Conservation (phyloP, 2,797 vertebrate species). For the Rhinoraja longicauda region DNA sequence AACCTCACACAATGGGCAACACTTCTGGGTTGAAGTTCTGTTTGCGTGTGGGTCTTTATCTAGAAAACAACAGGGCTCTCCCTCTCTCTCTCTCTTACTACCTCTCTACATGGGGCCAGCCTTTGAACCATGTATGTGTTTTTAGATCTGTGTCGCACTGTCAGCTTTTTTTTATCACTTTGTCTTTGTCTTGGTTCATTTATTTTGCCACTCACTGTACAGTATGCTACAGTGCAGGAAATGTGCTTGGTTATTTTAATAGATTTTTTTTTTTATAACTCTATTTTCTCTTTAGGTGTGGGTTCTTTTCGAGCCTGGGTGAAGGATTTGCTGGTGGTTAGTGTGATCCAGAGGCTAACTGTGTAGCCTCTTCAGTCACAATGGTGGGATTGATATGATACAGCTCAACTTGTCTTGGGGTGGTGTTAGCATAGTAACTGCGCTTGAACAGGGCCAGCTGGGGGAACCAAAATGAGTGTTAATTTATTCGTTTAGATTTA, state of each 20-base stretch:
- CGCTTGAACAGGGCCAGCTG: background rate
- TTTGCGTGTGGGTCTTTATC: background rate
- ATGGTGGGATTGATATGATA: background rate
- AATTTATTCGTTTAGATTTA: background rate
- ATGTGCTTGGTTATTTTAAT: background rate
- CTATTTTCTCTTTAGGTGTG: no score
- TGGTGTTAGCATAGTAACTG: background rate
- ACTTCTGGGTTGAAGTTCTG: constrained; percentile 34
- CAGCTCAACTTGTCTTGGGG: background rate
- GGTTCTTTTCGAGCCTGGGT: background rate
- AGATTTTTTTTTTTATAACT: no score
- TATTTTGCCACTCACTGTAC: background rate
- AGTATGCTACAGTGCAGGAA: background rate
- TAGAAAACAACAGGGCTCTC: background rate
- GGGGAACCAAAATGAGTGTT: background rate
- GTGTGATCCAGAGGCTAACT: background rate
- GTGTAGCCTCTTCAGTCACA: background rate
- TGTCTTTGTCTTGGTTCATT: background rate
- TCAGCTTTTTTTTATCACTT: background rate
- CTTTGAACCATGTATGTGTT: background rate
- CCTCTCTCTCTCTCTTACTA: no score
- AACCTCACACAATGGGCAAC: constrained; percentile 27
- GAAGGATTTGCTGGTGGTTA: background rate
- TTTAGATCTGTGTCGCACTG: background rate
- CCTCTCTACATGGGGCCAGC: background rate